These are phyloP conservation scores for Wiebesia pumilae DNA, from an alignment of 1,140 invertebrate species.

Conservation along the genomic window DNA sequence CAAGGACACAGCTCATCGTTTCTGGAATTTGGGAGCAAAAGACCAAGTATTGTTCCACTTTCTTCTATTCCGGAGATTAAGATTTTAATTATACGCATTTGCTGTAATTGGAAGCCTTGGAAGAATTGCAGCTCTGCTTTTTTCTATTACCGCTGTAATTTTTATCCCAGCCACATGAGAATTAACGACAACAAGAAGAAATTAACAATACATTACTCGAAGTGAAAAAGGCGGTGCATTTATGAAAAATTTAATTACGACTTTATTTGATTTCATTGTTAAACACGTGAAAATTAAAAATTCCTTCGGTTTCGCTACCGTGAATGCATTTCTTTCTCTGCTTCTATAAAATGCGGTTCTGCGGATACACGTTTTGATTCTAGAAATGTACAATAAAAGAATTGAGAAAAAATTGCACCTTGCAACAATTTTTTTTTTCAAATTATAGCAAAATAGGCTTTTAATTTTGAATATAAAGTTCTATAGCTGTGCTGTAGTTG, in stretches of 20 bases:
- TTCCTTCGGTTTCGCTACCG: background rate
- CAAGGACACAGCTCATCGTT: slow-evolving; percentile 27
- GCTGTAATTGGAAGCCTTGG: slow-evolving; percentile 39
- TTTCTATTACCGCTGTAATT: background rate
- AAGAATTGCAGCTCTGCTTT: background rate
- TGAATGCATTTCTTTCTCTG: background rate
- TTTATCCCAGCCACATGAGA: background rate
- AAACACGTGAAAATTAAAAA: slow-evolving; percentile 37
- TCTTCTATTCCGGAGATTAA: slow-evolving; percentile 56
- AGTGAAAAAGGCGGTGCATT: background rate
- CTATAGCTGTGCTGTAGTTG: no score
- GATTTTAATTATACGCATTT: slow-evolving; percentile 63
- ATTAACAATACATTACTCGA: background rate
- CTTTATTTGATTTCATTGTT: slow-evolving; percentile 34
- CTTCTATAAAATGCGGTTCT: background rate
- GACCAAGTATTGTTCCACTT: slow-evolving; percentile 19
- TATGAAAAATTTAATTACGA: slow-evolving; percentile 42
- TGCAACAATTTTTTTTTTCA: background rate
- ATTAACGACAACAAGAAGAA: slow-evolving; percentile 24
- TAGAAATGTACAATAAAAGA: background rate
- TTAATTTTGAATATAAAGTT: background rate
- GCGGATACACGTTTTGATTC: background rate
- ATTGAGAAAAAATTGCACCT: background rate
- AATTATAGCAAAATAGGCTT: background rate
- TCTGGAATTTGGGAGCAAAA: slow-evolving; percentile 30